Conservation (phyloP, 2,888 invertebrate species). For the Trichacis sp. region DNA sequence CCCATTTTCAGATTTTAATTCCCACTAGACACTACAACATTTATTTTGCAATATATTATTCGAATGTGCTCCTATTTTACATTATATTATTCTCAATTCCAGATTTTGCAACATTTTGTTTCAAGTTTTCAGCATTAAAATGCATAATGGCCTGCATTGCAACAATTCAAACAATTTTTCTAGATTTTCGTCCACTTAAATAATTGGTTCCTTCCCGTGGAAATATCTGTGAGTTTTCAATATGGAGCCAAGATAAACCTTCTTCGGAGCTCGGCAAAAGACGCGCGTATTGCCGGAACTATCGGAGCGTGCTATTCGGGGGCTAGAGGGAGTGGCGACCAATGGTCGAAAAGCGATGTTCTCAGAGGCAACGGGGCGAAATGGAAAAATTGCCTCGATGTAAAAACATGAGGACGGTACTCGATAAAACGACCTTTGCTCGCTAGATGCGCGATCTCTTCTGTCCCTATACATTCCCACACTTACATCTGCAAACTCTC, state of each 20-base stretch:
- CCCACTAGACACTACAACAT: too few species aligned
- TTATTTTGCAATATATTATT: too few species aligned
- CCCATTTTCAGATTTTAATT: too few species aligned
- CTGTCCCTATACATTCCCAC: slow-evolving; percentile 16
- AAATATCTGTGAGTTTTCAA: too few species aligned
- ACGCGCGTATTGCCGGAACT: slow-evolving; percentile 35
- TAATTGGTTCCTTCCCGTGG: too few species aligned
- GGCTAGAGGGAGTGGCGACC: slow-evolving; percentile 25
- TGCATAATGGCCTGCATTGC: too few species aligned
- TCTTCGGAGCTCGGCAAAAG: slow-evolving; percentile 49
- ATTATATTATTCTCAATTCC: too few species aligned
- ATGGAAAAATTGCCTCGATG: slow-evolving; percentile 69
- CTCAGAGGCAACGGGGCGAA: slow-evolving; percentile 63
- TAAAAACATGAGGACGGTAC: slow-evolving; percentile 69
- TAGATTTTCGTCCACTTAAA: too few species aligned
- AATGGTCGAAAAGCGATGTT: slow-evolving; percentile 56
- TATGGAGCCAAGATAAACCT: slow-evolving; percentile 29
- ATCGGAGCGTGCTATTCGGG: slow-evolving; percentile 26
- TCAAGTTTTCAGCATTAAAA: too few species aligned
- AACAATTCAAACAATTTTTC: too few species aligned
- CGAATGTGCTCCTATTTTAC: too few species aligned
- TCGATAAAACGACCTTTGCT: slow-evolving; percentile 62
- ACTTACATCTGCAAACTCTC: slow-evolving; percentile 7
- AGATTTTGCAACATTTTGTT: too few species aligned
- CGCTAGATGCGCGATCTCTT: slow-evolving; percentile 50